Evolutionary conservation across 2,797 vertebrate species (phyloP), one percentile per base, ranked within the genome.

Genomic region (Sebastes matsubarae): DNA sequence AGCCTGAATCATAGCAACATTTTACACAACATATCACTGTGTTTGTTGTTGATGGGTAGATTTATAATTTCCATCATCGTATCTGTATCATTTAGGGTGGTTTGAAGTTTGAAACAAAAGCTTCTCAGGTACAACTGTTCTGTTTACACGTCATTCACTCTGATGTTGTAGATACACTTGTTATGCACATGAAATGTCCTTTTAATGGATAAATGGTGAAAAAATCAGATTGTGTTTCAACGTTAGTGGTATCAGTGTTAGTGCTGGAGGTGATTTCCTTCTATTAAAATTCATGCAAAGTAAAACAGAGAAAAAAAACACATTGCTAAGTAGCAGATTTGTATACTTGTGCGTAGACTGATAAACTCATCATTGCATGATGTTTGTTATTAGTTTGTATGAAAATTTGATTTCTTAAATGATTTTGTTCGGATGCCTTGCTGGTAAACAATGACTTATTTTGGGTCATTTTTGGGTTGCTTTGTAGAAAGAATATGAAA

Each of bases 51-150:
- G 10, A 71, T 57, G 42, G 74, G 42, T 74, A 82, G 54, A 59
- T 72, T 84, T 67, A 27, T 77, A 1, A 18, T 55, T 69, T 82
- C 74, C 79, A 68, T 89, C 72, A 32, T 25, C 67, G 63, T 82
- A 72, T 89, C 67, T 64, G 50, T 84, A 42, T 86, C 65, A 72
- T 84, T 89, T 72, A 72, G 52, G 63, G 74, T 80, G 72, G 66
- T 78, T 79, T 83, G 83, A 93, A 90, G 77, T 91, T 92, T 90
- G 80, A 88, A 87, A 92, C 76, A 64, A 87, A 88, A 85, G 89
- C 91, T 94, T 93, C 95, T 96, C 95, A 96, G 96, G 95, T 95
- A 95, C 92, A 93, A 91, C 82, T 82, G 79, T 91, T 93, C 83
- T 91, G 93, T 95, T 95, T 95, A 95, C 94, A 94, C 85, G 14